Evolutionary conservation across 2,888 invertebrate species (phyloP).

Genomic region (Monoplex corrugatus): DNA sequence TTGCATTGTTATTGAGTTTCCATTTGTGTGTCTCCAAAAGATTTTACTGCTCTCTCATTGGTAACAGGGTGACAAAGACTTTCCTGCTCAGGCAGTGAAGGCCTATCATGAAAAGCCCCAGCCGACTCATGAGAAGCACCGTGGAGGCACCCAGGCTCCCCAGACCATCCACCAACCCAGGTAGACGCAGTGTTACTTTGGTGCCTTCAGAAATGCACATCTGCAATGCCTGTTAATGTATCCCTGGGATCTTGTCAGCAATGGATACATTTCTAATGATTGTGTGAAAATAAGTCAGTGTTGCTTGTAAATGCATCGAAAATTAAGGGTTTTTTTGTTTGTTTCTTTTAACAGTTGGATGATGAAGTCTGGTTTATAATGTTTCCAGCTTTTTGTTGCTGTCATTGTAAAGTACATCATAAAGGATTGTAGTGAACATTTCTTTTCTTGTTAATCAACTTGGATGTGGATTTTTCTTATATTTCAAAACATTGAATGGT

Average conservation of each 20-base stretch:
- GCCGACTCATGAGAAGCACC: slow-evolving; percentile 87
- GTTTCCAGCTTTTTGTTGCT: neutral
- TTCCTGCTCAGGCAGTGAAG: slow-evolving; percentile 93
- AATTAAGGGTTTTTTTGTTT: neutral
- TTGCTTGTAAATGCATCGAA: slow-evolving; percentile 7
- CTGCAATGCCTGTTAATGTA: neutral
- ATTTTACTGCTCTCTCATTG: neutral
- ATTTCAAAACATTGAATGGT: too few species aligned
- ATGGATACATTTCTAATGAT: neutral
- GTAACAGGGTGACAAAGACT: slow-evolving; percentile 89
- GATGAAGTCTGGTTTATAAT: neutral
- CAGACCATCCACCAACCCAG: slow-evolving; percentile 74
- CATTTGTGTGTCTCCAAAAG: neutral
- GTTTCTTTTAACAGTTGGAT: neutral
- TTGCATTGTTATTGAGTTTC: neutral
- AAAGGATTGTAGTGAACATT: neutral
- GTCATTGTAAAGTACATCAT: neutral
- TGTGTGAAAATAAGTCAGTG: slow-evolving; percentile 6
- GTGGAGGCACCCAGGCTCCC: slow-evolving; percentile 78
- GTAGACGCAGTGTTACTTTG: slow-evolving; percentile 3
- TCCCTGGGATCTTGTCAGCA: neutral
- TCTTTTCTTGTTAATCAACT: too few species aligned
- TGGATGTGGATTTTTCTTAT: too few species aligned
- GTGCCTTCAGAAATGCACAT: slow-evolving; percentile 1
- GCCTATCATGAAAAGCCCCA: slow-evolving; percentile 90